phyloP scores from a whole-genome alignment of 2,797 vertebrate genomes.

The Urosaurus nigricauda region DNA sequence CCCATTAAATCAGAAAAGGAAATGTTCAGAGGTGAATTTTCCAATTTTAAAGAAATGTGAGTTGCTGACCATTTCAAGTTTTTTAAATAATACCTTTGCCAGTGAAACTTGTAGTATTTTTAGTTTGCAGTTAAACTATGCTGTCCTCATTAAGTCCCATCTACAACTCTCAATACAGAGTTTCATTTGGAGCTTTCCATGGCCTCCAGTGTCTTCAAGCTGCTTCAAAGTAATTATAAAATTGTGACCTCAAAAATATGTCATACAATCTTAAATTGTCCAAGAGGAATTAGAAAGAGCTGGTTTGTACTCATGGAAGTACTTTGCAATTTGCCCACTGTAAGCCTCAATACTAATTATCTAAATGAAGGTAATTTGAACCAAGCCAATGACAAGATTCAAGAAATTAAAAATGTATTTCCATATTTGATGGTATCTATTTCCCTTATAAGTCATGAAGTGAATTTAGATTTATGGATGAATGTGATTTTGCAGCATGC shows the following conservation, averaged over 20 bases:
- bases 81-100: constrained; percentile 26
- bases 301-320: constrained; percentile 35
- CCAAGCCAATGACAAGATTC: constrained; percentile 49
- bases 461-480: constrained; percentile 62
- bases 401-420: constrained; percentile 58
- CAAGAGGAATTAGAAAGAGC: constrained; percentile 45
- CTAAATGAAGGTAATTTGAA: constrained; percentile 54
- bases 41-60: neutral
- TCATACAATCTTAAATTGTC: constrained; percentile 36
- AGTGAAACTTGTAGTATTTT: constrained; percentile 44
- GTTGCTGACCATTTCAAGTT: neutral
- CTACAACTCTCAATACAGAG: constrained; percentile 6
- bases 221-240: constrained; percentile 6
- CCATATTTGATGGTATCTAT: constrained; percentile 41
- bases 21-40: constrained; percentile 28
- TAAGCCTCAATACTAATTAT: constrained; percentile 38
- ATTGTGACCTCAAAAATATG: neutral
- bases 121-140: constrained; percentile 42
- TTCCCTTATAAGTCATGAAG: constrained; percentile 49
- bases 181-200: constrained; percentile 27
- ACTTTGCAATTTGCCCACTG: constrained; percentile 35
- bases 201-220: constrained; percentile 3
- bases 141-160: constrained; percentile 1
- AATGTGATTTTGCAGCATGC: constrained; percentile 42
- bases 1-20: constrained; percentile 21